Conservation (phyloP, 2,797 vertebrate genomes). For the Poecilia wingei region DNA sequence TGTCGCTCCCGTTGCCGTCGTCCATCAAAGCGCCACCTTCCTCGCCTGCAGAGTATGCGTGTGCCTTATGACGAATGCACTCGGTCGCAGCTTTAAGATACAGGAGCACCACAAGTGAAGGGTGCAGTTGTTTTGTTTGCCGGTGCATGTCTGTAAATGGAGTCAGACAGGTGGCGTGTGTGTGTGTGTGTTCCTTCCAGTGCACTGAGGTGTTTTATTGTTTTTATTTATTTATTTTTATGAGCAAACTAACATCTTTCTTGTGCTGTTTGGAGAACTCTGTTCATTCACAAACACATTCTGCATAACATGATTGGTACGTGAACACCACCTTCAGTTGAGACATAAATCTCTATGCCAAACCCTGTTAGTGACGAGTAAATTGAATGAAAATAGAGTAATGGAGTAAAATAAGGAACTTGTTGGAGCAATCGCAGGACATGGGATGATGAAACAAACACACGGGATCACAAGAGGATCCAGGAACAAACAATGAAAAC, state of each 20-base stretch:
- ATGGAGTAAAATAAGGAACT: neutral
- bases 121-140: constrained; percentile 48
- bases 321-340: neutral
- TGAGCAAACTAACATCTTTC: constrained; percentile 36
- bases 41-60: neutral
- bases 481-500: neutral
- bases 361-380: neutral
- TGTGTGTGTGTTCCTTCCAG: constrained; percentile 18
- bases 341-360: neutral
- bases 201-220: constrained; percentile 29
- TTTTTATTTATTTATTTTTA: constrained; percentile 6
- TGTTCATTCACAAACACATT: constrained; percentile 28
- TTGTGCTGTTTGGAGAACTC: constrained; percentile 6
- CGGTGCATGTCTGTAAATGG: constrained; percentile 42
- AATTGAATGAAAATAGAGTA: neutral
- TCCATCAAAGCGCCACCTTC: constrained; percentile 42
- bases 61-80: constrained; percentile 40
- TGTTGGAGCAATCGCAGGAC: neutral
- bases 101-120: constrained; percentile 35
- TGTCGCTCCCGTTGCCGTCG: constrained; percentile 16
- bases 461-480: neutral
- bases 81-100: constrained; percentile 23
- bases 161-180: constrained; percentile 33
- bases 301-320: constrained; percentile 5
- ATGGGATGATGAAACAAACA: neutral